Conservation (phyloP, 1,140 invertebrate species). For the Hirudo medicinalis region DNA sequence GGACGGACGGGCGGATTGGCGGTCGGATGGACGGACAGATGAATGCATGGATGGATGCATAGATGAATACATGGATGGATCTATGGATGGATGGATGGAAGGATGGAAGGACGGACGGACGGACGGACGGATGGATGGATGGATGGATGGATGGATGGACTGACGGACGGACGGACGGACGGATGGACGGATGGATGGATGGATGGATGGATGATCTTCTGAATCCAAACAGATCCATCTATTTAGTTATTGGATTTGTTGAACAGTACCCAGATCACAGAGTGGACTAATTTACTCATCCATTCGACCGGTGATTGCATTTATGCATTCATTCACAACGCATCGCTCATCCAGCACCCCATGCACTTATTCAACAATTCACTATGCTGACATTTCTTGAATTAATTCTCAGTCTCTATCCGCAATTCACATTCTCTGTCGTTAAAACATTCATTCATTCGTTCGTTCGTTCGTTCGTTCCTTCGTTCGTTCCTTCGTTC, state of each 20-base stretch:
- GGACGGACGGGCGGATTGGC: slow-evolving; percentile 6
- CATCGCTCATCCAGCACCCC: background rate
- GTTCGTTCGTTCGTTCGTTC: background rate
- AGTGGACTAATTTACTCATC: background rate
- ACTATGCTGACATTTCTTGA: background rate
- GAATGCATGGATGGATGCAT: background rate
- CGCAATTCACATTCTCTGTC: background rate
- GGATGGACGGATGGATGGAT: slow-evolving; percentile 3
- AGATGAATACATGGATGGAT: background rate
- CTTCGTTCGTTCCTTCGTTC: background rate
- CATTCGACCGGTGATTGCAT: background rate
- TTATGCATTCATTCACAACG: background rate
- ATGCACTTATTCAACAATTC: background rate
- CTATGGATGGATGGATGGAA: background rate
- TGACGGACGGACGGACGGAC: background rate
- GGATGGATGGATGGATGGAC: background rate
- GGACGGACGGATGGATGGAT: background rate
- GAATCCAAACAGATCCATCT: background rate
- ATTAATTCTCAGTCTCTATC: background rate
- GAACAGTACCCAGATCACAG: background rate
- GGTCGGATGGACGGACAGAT: background rate
- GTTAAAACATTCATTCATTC: background rate
- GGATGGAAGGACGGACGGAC: background rate
- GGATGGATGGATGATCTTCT: background rate
- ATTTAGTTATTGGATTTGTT: slow-evolving; percentile 3